Conservation (phyloP, 2,113 vertebrate species). For the Pelmatolapia mariae region DNA sequence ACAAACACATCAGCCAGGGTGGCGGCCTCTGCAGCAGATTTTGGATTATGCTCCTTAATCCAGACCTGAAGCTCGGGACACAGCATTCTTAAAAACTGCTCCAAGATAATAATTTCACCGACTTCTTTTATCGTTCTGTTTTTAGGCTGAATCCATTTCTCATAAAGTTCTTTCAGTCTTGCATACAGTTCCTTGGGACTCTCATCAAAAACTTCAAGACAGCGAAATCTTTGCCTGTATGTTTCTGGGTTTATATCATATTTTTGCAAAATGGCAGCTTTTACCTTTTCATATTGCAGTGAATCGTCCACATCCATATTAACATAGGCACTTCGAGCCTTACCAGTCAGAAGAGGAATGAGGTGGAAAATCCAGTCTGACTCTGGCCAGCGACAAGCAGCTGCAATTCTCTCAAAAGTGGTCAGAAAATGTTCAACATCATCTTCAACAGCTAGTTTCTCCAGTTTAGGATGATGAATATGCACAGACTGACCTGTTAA, state of each 20-base stretch:
- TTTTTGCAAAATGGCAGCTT: too few relatives aligned
- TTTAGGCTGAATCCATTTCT: background rate
- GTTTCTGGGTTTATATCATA: background rate
- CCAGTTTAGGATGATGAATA: background rate
- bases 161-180: rapidly evolving
- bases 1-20: too few relatives aligned
- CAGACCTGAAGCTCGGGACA: too few relatives aligned
- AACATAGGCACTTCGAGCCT: background rate
- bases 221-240: rapidly evolving
- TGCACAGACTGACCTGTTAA: background rate
- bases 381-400: background rate
- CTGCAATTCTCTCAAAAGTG: rapidly evolving
- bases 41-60: too few relatives aligned
- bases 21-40: too few relatives aligned
- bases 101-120: background rate
- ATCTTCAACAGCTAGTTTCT: background rate
- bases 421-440: background rate
- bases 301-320: too few relatives aligned
- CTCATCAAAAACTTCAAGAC: background rate
- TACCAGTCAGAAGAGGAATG: background rate
- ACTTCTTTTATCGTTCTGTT: background rate
- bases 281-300: too few relatives aligned
- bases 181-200: background rate
- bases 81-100: too few relatives aligned
- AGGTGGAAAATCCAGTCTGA: background rate